Evolutionary conservation across 2,113 vertebrate species (phyloP).

Genomic region (Suricata suricatta): DNA sequence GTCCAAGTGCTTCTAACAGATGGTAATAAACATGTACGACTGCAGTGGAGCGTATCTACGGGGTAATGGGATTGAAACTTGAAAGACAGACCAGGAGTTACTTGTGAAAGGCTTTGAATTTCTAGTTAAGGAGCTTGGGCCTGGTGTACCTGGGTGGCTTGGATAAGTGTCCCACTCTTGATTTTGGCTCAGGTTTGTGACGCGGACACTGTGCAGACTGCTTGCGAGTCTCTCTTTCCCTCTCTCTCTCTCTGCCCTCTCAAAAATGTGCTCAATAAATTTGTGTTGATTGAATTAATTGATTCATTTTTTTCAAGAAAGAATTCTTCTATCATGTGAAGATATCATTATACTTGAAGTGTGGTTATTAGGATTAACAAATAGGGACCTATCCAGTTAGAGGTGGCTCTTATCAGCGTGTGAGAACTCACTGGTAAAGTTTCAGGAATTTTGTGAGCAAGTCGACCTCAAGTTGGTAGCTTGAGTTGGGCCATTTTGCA

Average conservation of each 20-base stretch:
- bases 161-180: too few species aligned
- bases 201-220: too few species aligned
- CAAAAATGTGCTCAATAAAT: neutral
- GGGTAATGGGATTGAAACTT: neutral
- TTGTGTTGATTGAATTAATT: neutral
- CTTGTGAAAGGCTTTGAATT: neutral
- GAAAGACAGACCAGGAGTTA: neutral
- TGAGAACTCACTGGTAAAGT: neutral
- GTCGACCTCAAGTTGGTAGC: neutral
- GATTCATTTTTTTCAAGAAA: slow-evolving; percentile 6
- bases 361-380: neutral
- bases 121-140: neutral
- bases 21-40: neutral
- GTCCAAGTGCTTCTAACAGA: neutral
- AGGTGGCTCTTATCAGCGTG: neutral
- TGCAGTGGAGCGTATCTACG: neutral
- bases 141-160: too few species aligned
- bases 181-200: too few species aligned
- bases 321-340: neutral
- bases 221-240: too few species aligned
- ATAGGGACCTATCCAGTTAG: neutral
- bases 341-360: slow-evolving; percentile 5
- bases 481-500: neutral
- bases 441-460: neutral
- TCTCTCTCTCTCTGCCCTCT: too few species aligned